Evolutionary conservation across 2,113 vertebrate genomes (phyloP).

Genomic region (Gallinago media): DNA sequence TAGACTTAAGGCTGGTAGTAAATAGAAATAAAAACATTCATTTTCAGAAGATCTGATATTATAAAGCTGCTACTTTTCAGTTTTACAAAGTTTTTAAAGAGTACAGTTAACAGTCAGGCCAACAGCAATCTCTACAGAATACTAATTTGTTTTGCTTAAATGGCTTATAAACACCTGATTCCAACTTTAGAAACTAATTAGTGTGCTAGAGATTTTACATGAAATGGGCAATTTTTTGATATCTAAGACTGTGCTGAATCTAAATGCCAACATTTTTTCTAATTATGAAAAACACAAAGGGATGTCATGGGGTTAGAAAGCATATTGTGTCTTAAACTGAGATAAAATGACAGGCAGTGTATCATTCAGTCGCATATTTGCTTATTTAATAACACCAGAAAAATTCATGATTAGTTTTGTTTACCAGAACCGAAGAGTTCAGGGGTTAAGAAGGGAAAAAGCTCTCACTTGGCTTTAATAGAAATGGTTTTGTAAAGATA

Average conservation of each 20-base stretch:
- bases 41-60: not conserved
- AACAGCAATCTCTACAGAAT: not conserved
- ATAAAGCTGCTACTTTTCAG: not conserved
- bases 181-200: conserved; percentile 55
- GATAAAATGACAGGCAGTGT: conserved; percentile 14
- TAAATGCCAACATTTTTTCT: conserved; percentile 50
- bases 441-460: not conserved
- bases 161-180: conserved; percentile 43
- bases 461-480: not conserved
- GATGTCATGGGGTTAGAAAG: conserved; percentile 35
- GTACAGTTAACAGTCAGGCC: not conserved
- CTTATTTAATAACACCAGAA: not conserved
- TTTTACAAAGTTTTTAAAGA: not conserved
- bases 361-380: conserved; percentile 13
- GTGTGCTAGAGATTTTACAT: conserved; percentile 12
- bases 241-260: not conserved
- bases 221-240: not conserved
- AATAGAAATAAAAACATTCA: not conserved
- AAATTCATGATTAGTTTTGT: not conserved
- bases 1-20: not conserved
- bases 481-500: not conserved
- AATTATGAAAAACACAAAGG: conserved; percentile 51
- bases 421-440: not conserved
- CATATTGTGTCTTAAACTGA: conserved; percentile 16
- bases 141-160: conserved; percentile 52